Base-by-base conservation (phyloP, 2,113 vertebrate species). In the Strix uralensis region DNA sequence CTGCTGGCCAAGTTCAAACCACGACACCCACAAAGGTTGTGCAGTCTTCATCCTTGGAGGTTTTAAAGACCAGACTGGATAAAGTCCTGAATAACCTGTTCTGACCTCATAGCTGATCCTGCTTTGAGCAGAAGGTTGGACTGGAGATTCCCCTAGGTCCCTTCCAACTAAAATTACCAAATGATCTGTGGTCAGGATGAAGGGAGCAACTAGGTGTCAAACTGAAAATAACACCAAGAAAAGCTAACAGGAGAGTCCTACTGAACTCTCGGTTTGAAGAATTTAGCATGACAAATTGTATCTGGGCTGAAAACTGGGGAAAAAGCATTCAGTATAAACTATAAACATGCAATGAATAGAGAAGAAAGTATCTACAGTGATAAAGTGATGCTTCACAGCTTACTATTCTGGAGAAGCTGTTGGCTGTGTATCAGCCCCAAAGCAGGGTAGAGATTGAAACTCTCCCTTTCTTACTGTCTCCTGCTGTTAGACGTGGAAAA, bases 281-380 rank as follows among this genome's bases (percentile, higher is more conserved):
- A 66, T 42, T 65, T 7, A 40, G 32, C n/a, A 13, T 0, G 10
- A 47, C 26, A 67, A 19, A 67, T 36, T 4, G 0, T 6, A 49
- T 13, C 29, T 10, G 38, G 9, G 22, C 52, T 88, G 71, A 27
- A 59, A 58, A 52, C 10, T 2, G 40, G 36, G 49, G 11, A 9
- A 70, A 85, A 72, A 81, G 52, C 42, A 13, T 38, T 70, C 49
- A 11, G 40, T 15, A 30, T 8, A 34, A 13, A 38, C 9, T 38
- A 20, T 1, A 27, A 59, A 44, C 36, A 32, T 3, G 4, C 27
- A 29, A 66, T 29, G 84, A 20, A 69, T 2, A 32, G 32, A 25
- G 51, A 65, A 42, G 34, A 42, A 83, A 63, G 77, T 7, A 44
- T 2, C 58, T 16, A 3, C 38, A 81, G 80, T 65, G 55, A 63